A percentile compares a stretch with the other conserved stretches of the same genome.
Conservation (phyloP, 2,113 vertebrate species). For the Amazona vittata region DNA sequence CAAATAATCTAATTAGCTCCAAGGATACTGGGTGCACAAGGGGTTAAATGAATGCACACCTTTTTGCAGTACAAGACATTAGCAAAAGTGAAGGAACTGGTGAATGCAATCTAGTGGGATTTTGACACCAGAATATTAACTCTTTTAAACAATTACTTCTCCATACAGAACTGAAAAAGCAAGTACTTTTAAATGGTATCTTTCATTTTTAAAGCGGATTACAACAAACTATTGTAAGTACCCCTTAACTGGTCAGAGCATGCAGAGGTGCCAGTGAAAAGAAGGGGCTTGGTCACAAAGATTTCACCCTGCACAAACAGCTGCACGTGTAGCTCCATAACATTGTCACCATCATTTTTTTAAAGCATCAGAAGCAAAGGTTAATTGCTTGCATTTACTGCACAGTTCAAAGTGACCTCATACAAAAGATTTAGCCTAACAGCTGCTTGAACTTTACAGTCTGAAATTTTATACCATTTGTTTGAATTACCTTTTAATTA, state of each 20-base stretch:
- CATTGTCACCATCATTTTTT: background rate
- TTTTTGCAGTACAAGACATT: background rate
- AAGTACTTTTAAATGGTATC: background rate
- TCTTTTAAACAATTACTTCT: background rate
- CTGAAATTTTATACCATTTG: slow-evolving; percentile 72
- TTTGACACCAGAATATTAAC: background rate
- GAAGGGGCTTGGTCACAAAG: background rate
- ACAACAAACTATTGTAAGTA: background rate
- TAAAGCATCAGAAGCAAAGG: slow-evolving; percentile 63
- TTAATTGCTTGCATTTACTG: slow-evolving; percentile 71
- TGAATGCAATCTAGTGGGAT: background rate
- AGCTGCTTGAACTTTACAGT: slow-evolving; percentile 70
- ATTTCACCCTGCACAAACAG: background rate
- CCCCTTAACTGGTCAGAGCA: background rate
- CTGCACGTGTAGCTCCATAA: background rate
- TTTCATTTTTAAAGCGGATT: background rate
- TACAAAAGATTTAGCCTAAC: slow-evolving; percentile 67
- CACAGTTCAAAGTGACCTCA: slow-evolving; percentile 57
- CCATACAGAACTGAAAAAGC: background rate
- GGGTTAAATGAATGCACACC: background rate
- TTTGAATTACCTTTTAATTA: slow-evolving; percentile 74
- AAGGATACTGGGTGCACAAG: background rate
- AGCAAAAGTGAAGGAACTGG: background rate
- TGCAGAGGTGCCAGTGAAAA: background rate
- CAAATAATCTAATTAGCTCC: background rate